Evolutionary conservation across 2,888 invertebrate genomes (phyloP), one percentile per base, ranked within the genome.

Genomic region (Odontomyia ornata): DNA sequence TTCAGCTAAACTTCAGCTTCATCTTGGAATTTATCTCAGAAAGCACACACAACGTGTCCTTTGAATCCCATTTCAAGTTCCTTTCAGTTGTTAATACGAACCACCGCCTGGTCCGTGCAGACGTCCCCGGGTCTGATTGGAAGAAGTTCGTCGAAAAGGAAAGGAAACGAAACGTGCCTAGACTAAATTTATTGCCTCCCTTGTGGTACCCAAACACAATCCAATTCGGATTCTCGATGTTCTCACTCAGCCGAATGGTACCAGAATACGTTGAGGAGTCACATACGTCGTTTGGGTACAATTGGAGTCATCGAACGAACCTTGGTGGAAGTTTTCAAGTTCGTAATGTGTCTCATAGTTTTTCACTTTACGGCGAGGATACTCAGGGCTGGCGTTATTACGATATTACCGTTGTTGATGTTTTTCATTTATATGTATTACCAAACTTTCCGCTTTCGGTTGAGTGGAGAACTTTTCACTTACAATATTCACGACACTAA

Each of bases 101-200:
- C 43, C 30, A 43, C 36, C 28, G 18, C 23, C 43, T 9, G 36
- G 43, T 23, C 67, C 43, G 23, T 21, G 13, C 21, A 21, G 21
- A n/a, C 64, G 28, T 28, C 30, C 18, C 28, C 28, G 21, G 36
- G 36, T 65, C 36, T 18, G 15, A 21, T n/a, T 18, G 43, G 65
- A n/a, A 30, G 18, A 30, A 1, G 1, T 21, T 60, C 57, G 21
- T n/a, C 73, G 47, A 64, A 76, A 56, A 75, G 56, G 60, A 76
- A 76, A 76, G 77, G 76, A 77, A 75, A 75, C 78, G 80, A 81
- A 76, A 85, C 85, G 85, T 85, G 85, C 84, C 82, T 81, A 81
- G 85, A 85, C 85, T 85, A 84, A 84, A 84, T 84, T 84, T 85
- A 84, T 84, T 84, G 82, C 80, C 78, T 80, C 80, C 79, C 79